phyloP scores from a whole-genome alignment of 2,888 invertebrate genomes.

The Apamea epomidion region DNA sequence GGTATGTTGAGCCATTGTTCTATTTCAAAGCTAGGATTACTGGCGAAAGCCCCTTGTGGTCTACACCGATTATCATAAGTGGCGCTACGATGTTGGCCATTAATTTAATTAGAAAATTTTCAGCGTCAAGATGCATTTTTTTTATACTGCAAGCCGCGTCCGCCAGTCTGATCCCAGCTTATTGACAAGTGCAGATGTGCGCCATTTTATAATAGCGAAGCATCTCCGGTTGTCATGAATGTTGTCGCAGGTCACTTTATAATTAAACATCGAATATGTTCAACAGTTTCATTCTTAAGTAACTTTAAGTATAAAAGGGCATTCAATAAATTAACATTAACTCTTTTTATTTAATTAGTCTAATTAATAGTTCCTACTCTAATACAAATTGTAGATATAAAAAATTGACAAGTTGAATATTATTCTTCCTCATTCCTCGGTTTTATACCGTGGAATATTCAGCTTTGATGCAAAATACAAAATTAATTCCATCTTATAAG shows the following conservation, averaged over 20 bases:
- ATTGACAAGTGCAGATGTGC: conserved; percentile 44
- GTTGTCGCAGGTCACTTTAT: conserved; percentile 45
- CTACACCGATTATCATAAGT: conserved; percentile 22
- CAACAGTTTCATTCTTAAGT: conserved; percentile 23
- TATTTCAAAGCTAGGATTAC: conserved; percentile 68
- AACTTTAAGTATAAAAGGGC: neutral
- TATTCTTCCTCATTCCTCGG: neutral
- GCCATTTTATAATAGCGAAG: conserved; percentile 16
- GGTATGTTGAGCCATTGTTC: conserved; percentile 89
- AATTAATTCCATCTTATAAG: conserved; percentile 15
- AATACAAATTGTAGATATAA: conserved; percentile 7
- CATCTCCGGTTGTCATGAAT: conserved; percentile 44
- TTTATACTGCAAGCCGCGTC: conserved; percentile 50
- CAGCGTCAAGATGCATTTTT: conserved; percentile 27
- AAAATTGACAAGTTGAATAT: neutral
- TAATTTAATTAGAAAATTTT: conserved; percentile 34
- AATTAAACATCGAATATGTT: conserved; percentile 30
- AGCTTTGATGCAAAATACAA: conserved; percentile 6
- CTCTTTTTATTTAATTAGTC: neutral
- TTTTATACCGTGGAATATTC: neutral
- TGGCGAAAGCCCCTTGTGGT: conserved; percentile 57
- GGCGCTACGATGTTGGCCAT: conserved; percentile 43
- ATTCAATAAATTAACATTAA: neutral
- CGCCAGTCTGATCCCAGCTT: conserved; percentile 60
- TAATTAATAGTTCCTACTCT: neutral